These are phyloP conservation scores for Potorous gilbertii DNA, from an alignment of 2,797 vertebrate genomes.

Conservation along the genomic window DNA sequence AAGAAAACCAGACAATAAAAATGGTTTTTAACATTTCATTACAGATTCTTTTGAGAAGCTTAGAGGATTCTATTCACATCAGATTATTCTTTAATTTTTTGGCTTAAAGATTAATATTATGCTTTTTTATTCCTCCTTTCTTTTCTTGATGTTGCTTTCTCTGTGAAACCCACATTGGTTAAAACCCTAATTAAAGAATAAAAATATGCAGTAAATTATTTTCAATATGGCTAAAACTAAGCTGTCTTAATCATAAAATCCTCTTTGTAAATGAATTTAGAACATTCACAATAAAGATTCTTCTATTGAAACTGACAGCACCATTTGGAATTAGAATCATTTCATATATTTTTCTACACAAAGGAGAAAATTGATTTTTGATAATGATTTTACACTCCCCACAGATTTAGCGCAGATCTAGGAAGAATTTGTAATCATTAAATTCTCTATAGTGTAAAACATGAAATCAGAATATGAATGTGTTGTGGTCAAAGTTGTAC, in stretches of 20 bases:
- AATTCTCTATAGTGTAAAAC: constrained; percentile 38
- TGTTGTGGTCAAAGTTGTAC: background rate
- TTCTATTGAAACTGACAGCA: constrained; percentile 67
- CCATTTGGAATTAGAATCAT: constrained; percentile 69
- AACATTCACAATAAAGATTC: constrained; percentile 74
- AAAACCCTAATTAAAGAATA: constrained; percentile 76
- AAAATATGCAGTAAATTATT: constrained; percentile 70
- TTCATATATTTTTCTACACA: constrained; percentile 55
- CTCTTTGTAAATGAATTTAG: constrained; percentile 74
- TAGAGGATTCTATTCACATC: constrained; percentile 61
- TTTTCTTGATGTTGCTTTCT: constrained; percentile 62
- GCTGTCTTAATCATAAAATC: constrained; percentile 71
- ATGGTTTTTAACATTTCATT: constrained; percentile 49
- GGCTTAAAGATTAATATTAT: constrained; percentile 48
- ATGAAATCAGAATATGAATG: background rate
- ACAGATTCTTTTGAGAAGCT: constrained; percentile 50
- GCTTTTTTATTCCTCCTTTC: constrained; percentile 55
- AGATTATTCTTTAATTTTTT: constrained; percentile 59
- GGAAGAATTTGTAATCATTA: constrained; percentile 56
- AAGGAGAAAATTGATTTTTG: constrained; percentile 72
- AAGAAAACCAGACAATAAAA: constrained; percentile 23
- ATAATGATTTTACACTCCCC: constrained; percentile 57
- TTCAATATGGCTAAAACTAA: constrained; percentile 70
- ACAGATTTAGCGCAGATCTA: constrained; percentile 43
- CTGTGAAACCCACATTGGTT: constrained; percentile 44